phyloP scores from a whole-genome alignment of 2,113 vertebrate species.

The Lethenteron camtschaticum region DNA sequence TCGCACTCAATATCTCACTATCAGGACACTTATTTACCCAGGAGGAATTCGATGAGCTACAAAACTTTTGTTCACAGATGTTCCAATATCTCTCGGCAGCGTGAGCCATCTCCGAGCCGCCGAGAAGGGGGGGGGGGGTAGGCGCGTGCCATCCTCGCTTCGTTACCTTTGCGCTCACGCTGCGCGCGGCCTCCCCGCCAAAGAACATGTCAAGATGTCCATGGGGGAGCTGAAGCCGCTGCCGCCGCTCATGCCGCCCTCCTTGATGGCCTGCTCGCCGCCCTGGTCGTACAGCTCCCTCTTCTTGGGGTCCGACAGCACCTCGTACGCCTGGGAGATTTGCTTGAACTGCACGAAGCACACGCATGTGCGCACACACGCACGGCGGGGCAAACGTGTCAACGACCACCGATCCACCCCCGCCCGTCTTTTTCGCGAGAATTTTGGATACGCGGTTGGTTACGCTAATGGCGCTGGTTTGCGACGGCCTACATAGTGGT shows the following conservation, averaged over 20 bases:
- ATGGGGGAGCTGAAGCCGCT: conserved; percentile 58
- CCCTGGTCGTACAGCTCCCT: conserved; percentile 84
- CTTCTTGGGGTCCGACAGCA: conserved; percentile 80
- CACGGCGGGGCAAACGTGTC: no score
- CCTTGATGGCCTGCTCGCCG: conserved; percentile 90
- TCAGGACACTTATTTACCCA: no score
- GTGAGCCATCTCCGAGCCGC: no score
- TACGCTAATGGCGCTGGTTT: no score
- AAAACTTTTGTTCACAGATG: conserved; percentile 11
- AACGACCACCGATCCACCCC: no score
- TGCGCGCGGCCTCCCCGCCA: conserved; percentile 78
- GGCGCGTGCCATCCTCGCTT: conserved; percentile 11
- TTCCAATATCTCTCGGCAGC: conserved; percentile 9
- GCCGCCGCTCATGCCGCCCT: conserved; percentile 45
- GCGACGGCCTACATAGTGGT: no score
- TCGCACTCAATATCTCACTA: no score
- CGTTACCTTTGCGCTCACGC: conserved; percentile 66
- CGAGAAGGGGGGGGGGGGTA: no score
- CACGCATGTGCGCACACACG: not conserved
- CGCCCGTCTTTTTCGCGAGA: no score
- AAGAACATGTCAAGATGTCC: conserved; percentile 99
- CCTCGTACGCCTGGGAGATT: conserved; percentile 97
- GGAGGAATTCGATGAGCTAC: conserved; percentile 11
- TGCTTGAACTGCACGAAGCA: conserved; percentile 52
- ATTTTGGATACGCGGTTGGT: no score